Conservation (phyloP, 2,888 invertebrate genomes). For the Alloplasta piceator region DNA sequence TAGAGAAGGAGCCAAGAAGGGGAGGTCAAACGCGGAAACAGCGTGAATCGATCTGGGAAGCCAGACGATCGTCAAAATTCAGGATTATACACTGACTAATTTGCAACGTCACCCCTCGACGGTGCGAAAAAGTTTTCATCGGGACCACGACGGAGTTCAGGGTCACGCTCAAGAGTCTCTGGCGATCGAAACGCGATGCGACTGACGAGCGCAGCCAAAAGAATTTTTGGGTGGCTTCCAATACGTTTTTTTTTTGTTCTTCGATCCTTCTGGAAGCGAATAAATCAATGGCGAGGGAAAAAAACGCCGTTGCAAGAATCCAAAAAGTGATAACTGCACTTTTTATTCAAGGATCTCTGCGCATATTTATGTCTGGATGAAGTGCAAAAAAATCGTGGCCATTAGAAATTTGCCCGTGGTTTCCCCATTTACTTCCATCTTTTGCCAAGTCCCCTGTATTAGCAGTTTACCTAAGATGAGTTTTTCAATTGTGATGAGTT, state of each 20-base stretch:
- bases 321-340: no score
- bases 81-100: slow-evolving; percentile 42
- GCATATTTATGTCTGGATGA: no score
- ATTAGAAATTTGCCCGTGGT: no score
- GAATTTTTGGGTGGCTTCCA: slow-evolving; percentile 58
- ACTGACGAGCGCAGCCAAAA: slow-evolving; percentile 48
- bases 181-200: slow-evolving; percentile 38
- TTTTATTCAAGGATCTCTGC: no score
- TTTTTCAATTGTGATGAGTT: no score
- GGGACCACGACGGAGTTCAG: slow-evolving; percentile 57
- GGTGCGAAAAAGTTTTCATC: slow-evolving; percentile 47
- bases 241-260: slow-evolving; percentile 26
- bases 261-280: slow-evolving; percentile 41
- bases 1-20: neutral
- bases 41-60: slow-evolving; percentile 56
- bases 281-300: slow-evolving; percentile 32
- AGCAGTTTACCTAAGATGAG: no score
- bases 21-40: slow-evolving; percentile 24
- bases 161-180: slow-evolving; percentile 48
- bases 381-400: no score
- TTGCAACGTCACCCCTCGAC: slow-evolving; percentile 45
- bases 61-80: slow-evolving; percentile 59
- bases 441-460: no score
- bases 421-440: no score
- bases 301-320: neutral